Conservation (phyloP, 2,797 vertebrate genomes). For the Tamandua tetradactyla region DNA sequence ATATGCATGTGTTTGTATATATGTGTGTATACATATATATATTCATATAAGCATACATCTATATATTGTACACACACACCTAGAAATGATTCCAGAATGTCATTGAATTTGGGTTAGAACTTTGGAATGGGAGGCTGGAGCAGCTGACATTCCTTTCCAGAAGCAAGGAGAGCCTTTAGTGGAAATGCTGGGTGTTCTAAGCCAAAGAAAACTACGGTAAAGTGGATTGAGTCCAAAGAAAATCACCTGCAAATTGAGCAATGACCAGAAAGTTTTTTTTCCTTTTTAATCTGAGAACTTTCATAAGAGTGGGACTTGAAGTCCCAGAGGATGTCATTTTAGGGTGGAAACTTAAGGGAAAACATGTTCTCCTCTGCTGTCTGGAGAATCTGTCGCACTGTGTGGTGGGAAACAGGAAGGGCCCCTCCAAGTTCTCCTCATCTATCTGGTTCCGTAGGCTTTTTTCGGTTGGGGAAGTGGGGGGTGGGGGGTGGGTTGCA, state of each 20-base stretch:
- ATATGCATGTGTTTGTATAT: not conserved
- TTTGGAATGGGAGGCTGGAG: not conserved
- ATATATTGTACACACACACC: too few relatives aligned
- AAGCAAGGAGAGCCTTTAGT: not conserved
- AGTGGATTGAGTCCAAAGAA: not conserved
- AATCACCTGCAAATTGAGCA: not conserved
- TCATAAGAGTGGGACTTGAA: not conserved
- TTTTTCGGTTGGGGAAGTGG: too few relatives aligned
- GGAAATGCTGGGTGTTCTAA: not conserved
- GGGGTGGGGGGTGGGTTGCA: too few relatives aligned
- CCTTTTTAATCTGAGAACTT: not conserved
- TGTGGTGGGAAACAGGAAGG: not conserved
- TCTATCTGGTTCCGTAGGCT: rapidly evolving
- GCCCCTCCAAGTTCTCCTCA: not conserved
- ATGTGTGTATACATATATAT: not conserved
- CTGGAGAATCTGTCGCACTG: rapidly evolving
- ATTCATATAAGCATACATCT: not conserved
- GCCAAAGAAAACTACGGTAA: not conserved
- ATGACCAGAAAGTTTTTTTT: not conserved
- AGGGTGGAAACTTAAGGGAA: not conserved
- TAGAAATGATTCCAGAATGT: conserved; percentile 30
- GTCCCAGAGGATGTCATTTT: not conserved
- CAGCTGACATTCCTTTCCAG: not conserved
- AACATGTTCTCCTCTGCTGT: not conserved
- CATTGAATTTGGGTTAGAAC: not conserved